These are phyloP conservation scores for Poeciliopsis gracilis DNA, from an alignment of 2,797 vertebrate species.

Conservation along the genomic window DNA sequence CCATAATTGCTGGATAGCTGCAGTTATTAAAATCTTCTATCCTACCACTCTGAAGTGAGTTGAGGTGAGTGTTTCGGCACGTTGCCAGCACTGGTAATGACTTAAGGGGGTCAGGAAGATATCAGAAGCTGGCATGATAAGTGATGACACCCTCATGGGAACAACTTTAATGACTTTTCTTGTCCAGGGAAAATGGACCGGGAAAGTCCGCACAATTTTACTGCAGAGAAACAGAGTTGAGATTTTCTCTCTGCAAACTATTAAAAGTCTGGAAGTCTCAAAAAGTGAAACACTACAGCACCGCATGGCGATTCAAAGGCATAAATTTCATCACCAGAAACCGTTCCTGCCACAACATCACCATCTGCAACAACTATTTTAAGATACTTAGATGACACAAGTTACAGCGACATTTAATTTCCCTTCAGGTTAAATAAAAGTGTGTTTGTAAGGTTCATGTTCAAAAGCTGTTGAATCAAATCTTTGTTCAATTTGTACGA, in stretches of 20 bases:
- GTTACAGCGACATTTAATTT: background rate
- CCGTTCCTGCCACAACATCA: background rate
- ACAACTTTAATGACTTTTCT: constrained; percentile 69
- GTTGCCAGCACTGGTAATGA: constrained; percentile 66
- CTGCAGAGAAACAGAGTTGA: constrained; percentile 54
- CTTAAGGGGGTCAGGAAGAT: constrained; percentile 73
- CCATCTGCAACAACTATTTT: background rate
- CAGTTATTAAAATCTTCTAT: constrained; percentile 56
- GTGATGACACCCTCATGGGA: constrained; percentile 70
- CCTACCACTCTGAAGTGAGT: constrained; percentile 30
- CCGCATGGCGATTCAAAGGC: background rate
- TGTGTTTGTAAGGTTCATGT: background rate
- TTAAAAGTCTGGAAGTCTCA: background rate
- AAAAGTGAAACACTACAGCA: constrained; percentile 12
- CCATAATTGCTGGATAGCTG: constrained; percentile 48
- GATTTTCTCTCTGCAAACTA: constrained; percentile 30
- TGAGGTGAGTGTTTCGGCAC: constrained; percentile 46
- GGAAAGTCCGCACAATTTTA: constrained; percentile 40
- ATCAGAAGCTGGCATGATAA: constrained; percentile 70
- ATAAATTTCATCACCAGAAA: background rate
- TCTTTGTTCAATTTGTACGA: background rate
- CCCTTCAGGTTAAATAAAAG: background rate
- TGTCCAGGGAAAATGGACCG: constrained; percentile 29
- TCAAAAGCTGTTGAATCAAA: background rate
- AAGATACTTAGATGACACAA: background rate